Conservation (phyloP, 2,113 vertebrate species). For the Hyperopisus bebe region DNA sequence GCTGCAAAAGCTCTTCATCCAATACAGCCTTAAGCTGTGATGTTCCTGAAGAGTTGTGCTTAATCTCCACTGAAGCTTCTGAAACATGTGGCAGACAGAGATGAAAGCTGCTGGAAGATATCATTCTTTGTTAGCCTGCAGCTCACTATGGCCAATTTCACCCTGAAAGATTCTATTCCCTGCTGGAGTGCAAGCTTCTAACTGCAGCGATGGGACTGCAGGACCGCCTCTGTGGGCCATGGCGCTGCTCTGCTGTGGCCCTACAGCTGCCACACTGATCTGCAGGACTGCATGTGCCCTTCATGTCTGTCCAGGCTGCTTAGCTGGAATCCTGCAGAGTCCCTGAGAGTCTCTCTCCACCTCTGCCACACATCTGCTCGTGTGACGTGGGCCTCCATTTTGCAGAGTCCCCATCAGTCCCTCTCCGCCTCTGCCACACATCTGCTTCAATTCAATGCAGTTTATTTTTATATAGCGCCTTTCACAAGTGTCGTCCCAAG, state of each 20-base stretch:
- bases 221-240: background rate
- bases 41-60: background rate
- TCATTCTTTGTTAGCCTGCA: background rate
- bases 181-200: background rate
- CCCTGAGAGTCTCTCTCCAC: background rate
- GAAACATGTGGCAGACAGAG: background rate
- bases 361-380: background rate
- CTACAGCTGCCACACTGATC: background rate
- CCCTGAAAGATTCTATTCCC: background rate
- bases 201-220: background rate
- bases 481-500: too few species aligned
- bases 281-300: background rate
- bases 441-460: background rate
- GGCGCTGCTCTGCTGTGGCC: background rate
- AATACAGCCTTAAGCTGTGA: background rate
- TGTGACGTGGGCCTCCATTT: background rate
- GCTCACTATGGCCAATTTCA: background rate
- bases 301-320: too few species aligned
- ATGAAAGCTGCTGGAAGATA: background rate
- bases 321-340: too few species aligned
- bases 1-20: background rate
- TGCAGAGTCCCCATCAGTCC: background rate
- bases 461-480: too few species aligned
- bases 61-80: slow-evolving; percentile 8
- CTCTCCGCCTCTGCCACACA: background rate